phyloP scores from a whole-genome alignment of 2,888 invertebrate genomes.

The Caradrina kadenii region DNA sequence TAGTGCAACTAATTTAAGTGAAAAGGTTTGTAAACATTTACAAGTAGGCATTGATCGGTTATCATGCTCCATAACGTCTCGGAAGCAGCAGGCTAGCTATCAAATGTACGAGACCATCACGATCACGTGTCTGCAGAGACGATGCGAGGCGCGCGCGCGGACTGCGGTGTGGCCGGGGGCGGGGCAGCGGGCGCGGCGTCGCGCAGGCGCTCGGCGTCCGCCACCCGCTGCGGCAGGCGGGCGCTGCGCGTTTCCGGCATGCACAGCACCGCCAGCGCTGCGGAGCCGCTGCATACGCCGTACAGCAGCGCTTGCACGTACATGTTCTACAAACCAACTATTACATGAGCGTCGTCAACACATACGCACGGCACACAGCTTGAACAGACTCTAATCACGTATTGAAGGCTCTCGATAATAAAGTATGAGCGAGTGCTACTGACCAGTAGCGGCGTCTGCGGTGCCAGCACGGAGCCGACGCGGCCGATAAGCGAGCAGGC shows the following conservation, averaged over 20 bases:
- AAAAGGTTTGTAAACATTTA: too few relatives aligned
- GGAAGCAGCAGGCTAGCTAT: background rate
- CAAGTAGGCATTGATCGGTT: background rate
- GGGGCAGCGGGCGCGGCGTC: slow-evolving; percentile 42
- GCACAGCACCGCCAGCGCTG: slow-evolving; percentile 88
- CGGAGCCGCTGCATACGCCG: slow-evolving; percentile 79
- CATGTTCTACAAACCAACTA: slow-evolving; percentile 67
- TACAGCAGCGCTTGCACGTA: slow-evolving; percentile 85
- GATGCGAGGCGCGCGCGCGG: slow-evolving; percentile 41
- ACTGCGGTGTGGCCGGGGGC: slow-evolving; percentile 34
- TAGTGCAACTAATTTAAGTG: too few relatives aligned
- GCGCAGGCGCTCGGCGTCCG: slow-evolving; percentile 82
- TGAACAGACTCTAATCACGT: too few relatives aligned
- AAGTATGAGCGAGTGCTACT: slow-evolving; percentile 38
- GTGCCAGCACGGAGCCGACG: slow-evolving; percentile 92
- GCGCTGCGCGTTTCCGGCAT: slow-evolving; percentile 91
- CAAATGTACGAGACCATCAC: too few relatives aligned
- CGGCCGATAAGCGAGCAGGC: slow-evolving; percentile 93
- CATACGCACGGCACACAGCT: too few relatives aligned
- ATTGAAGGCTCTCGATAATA: background rate
- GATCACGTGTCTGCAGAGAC: slow-evolving; percentile 67
- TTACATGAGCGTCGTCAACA: background rate
- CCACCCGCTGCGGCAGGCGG: slow-evolving; percentile 88
- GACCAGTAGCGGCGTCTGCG: slow-evolving; percentile 93
- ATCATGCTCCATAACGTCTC: background rate